Base-by-base conservation (phyloP, 2,113 vertebrate genomes). In the Gobio gobio region DNA sequence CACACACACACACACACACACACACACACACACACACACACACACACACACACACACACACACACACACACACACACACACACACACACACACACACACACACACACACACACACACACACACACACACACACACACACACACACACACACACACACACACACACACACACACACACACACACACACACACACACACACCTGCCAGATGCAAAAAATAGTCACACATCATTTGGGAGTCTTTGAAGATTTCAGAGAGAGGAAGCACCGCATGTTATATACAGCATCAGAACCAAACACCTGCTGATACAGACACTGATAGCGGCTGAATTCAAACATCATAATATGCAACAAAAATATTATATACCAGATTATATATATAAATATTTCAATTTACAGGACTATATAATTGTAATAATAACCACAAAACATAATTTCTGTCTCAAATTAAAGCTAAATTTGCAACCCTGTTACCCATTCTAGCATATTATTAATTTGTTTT, bases 231-330 rank as follows among this genome's bases (percentile, higher is more conserved):
- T 10, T 4, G 24, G 40, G 40, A 64, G 14, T 29, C 78, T 43
- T 54, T 43, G 40, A 72, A 72, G 36, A 24, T 47, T 73, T 73
- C 22, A 45, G 40, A 56, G 83, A 78, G 49, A 51, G 74, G 74
- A 85, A 85, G 59, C 33, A 70, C 61, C 68, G n/a, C 5, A 9
- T 26, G 45, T 29, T 77, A 78, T 43, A 45, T 29, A 49, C 40
- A 74, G 54, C 22, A 33, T 24, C 13, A 86, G 36, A 47, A n/a
- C 61, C 49, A 29, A 49, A n/a, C 78, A 86, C 78, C 85, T 86
- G 85, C 78, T 80, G 5, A 73, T 24, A 63, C 45, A 74, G 3
- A 56, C 10, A 43, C 58, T 85, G 84, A 85, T 59, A 81, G 63
- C 5, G 1, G 6, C 10, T 24, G 10, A 73, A 2, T 43, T 70